phyloP scores from a whole-genome alignment of 1,140 invertebrate species.

The Triops cancriformis region DNA sequence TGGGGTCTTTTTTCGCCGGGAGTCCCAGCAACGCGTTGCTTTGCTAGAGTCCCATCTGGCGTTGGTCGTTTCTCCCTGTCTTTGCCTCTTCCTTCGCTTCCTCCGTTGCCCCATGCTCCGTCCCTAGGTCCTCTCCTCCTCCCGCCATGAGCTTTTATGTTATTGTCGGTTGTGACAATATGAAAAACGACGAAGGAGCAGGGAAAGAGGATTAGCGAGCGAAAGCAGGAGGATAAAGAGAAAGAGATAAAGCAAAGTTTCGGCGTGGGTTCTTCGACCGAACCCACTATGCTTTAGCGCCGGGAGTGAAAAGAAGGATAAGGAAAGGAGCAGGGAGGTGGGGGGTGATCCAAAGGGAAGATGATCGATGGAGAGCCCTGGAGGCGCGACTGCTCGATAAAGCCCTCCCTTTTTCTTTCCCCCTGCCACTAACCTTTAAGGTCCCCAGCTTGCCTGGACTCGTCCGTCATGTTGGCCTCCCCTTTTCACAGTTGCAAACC shows the following conservation, averaged over 20 bases:
- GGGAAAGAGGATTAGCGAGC: not conserved
- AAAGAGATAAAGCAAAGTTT: slow-evolving; percentile 1
- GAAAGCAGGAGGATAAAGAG: not conserved
- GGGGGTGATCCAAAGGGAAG: not conserved
- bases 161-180: not conserved
- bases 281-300: not conserved
- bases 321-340: no score
- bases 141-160: slow-evolving; percentile 1
- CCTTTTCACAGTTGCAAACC: no score
- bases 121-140: not conserved
- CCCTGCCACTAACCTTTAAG: not conserved
- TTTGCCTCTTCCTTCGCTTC: slow-evolving; percentile 14
- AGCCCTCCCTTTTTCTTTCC: not conserved
- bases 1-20: no score
- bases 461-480: no score
- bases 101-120: not conserved
- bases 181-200: not conserved
- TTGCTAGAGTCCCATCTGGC: slow-evolving; percentile 14
- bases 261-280: not conserved
- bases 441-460: no score
- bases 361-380: not conserved
- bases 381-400: slow-evolving; percentile 6
- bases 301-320: not conserved
- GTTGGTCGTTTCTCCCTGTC: slow-evolving; percentile 1
- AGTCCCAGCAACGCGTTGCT: not conserved